Evolutionary conservation across 2,113 vertebrate genomes (phyloP).

Genomic region (Zapus hudsonius): DNA sequence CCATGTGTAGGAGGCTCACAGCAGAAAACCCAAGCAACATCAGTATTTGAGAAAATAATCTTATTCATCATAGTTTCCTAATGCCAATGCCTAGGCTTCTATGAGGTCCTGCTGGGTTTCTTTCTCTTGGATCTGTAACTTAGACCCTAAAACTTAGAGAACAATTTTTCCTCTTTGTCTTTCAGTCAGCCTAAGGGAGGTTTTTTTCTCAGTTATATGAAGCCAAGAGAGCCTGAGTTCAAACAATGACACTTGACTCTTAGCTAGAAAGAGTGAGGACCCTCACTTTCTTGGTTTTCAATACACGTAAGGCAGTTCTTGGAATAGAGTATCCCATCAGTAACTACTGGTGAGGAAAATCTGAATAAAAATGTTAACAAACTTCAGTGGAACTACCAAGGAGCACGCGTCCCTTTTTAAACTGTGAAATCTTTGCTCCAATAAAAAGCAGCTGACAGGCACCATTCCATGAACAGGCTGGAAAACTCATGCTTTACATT

Average conservation of each 20-base stretch:
- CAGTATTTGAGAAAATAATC: neutral
- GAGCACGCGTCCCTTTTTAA: neutral
- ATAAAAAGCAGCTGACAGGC: neutral
- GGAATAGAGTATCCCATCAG: neutral
- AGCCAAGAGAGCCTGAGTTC: slow-evolving; percentile 4
- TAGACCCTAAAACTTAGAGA: slow-evolving; percentile 22
- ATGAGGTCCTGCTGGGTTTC: neutral
- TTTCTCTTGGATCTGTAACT: neutral
- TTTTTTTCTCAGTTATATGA: slow-evolving; percentile 4
- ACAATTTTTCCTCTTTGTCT: neutral
- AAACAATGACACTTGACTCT: neutral
- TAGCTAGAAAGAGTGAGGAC: neutral
- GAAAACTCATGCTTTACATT: neutral
- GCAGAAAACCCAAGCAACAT: fast-evolving
- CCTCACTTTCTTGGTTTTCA: neutral
- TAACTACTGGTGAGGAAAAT: neutral
- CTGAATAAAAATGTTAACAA: neutral
- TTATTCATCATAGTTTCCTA: neutral
- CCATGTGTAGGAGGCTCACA: neutral
- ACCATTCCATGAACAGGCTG: neutral
- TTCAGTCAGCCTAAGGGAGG: neutral
- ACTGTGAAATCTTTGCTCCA: neutral
- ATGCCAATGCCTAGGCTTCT: neutral
- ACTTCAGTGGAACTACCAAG: neutral
- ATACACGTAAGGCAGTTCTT: neutral